Evolutionary conservation across 2,888 invertebrate species (phyloP).

Genomic region (Folsomia candida): DNA sequence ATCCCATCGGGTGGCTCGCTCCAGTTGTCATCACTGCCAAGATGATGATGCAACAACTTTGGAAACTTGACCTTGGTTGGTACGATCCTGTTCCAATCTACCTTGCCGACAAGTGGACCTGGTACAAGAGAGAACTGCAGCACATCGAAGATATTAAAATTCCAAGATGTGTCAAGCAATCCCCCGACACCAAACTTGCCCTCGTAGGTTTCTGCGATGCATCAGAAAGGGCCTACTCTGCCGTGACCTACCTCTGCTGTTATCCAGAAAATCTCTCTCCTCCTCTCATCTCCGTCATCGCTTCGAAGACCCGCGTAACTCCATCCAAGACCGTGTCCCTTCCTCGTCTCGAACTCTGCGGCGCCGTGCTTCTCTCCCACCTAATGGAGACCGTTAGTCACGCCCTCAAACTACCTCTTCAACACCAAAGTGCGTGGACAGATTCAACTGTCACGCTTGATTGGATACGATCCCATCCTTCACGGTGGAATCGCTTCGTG

Average conservation of each 20-base stretch:
- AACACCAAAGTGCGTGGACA: neutral
- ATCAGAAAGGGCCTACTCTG: neutral
- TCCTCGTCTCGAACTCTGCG: neutral
- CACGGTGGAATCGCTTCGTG: neutral
- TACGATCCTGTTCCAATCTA: neutral
- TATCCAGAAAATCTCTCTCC: neutral
- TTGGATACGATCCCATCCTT: neutral
- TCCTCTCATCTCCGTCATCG: neutral
- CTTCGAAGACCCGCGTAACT: neutral
- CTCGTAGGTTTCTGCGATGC: neutral
- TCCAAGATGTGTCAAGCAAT: neutral
- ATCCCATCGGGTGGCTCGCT: neutral
- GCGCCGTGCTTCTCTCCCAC: neutral
- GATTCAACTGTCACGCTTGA: neutral
- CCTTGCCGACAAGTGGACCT: neutral
- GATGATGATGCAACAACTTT: neutral
- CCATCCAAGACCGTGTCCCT: neutral
- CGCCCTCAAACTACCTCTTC: neutral
- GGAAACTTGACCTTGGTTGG: neutral
- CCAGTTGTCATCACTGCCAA: neutral
- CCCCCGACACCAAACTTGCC: neutral
- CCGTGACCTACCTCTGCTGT: neutral
- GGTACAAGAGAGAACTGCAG: neutral
- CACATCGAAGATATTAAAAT: neutral
- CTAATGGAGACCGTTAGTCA: neutral